phyloP scores from a whole-genome alignment of 92 coral and sea anemone species.

The Ricordea florida region DNA sequence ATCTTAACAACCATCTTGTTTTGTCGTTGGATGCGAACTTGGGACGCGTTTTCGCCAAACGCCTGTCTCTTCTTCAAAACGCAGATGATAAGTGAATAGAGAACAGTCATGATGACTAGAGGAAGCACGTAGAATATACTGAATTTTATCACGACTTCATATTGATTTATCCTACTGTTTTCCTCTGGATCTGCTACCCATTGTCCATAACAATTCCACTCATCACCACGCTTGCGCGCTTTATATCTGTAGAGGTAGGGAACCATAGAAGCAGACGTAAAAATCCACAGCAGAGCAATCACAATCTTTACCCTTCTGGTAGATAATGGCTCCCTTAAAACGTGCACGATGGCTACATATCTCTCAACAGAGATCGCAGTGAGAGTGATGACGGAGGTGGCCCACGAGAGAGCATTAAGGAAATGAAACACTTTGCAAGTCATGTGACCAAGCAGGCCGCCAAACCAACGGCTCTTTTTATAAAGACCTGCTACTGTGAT shows the following conservation, averaged over 20 bases:
- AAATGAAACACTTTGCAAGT: conserved; percentile 46
- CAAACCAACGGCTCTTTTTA: conserved; percentile 8
- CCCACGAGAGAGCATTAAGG: conserved; percentile 32
- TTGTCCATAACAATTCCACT: no score
- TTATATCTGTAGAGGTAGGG: background rate
- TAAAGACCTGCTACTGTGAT: background rate
- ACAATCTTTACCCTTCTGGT: conserved; percentile 30
- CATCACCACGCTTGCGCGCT: background rate
- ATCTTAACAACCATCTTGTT: conserved; percentile 52
- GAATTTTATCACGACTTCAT: conserved; percentile 45
- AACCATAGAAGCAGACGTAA: background rate
- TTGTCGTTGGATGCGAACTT: conserved; percentile 22
- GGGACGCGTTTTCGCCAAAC: conserved; percentile 29
- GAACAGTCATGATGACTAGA: conserved; percentile 42
- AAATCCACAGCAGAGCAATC: conserved; percentile 3
- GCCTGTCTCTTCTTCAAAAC: conserved; percentile 41
- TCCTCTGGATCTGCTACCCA: conserved; percentile 13
- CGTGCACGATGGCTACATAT: conserved; percentile 64
- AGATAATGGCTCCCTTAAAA: conserved; percentile 43
- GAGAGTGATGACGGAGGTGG: conserved; percentile 53
- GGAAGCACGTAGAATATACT: conserved; percentile 62
- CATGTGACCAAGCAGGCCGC: conserved; percentile 19
- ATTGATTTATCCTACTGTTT: background rate
- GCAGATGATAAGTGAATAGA: conserved; percentile 48
- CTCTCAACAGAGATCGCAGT: conserved; percentile 61